A percentile compares a stretch with the other conserved stretches of the same genome.
Evolutionary conservation across 2,113 vertebrate species (phyloP).

Genomic region (Motacilla alba): DNA sequence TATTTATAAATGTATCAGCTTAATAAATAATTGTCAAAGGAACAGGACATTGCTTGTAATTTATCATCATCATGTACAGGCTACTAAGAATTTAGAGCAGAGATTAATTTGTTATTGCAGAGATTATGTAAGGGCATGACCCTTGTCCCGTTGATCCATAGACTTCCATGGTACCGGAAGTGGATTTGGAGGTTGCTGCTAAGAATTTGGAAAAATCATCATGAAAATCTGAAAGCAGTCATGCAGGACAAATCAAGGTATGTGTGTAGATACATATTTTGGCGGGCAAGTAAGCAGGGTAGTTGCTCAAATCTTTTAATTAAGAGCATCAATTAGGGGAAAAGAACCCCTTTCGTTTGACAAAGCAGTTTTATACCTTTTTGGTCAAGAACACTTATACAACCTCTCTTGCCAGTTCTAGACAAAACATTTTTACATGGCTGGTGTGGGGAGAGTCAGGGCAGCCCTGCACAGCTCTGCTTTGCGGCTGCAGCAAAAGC

Average conservation of each 20-base stretch:
- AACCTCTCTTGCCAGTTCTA: not conserved
- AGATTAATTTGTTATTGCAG: not conserved
- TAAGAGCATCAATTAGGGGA: not conserved
- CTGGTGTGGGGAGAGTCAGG: not conserved
- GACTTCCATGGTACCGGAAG: not conserved
- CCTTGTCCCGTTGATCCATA: not conserved
- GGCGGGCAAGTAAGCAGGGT: not conserved
- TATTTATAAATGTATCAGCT: not conserved
- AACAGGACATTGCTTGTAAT: not conserved
- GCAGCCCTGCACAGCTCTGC: not conserved
- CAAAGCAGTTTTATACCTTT: not conserved
- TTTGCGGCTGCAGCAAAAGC: not conserved
- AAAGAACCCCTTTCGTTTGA: not conserved
- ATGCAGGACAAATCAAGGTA: not conserved
- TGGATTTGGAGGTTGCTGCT: not conserved
- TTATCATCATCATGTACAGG: not conserved
- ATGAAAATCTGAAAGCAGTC: not conserved
- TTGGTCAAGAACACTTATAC: not conserved
- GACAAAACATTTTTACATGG: fast-evolving
- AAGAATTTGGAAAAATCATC: not conserved
- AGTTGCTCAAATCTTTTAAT: not conserved
- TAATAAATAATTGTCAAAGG: not conserved
- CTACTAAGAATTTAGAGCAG: not conserved
- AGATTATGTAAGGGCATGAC: not conserved
- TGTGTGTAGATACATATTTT: not conserved